Base-by-base conservation (phyloP, 2,113 vertebrate genomes). In the Oostethus manadensis region DNA sequence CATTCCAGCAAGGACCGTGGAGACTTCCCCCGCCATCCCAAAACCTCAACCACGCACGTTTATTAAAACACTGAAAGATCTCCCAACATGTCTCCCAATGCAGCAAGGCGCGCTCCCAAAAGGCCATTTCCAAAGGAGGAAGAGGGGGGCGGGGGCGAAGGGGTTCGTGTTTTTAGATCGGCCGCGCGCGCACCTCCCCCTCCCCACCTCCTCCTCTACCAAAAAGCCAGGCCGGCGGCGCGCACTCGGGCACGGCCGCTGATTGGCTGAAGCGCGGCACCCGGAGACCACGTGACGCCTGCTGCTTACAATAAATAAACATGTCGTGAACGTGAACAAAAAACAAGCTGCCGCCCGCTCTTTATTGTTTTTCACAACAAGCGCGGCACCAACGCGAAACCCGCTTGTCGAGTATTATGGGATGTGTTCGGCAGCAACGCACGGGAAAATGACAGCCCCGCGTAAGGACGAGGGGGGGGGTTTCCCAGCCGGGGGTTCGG, bases 281-380 rank as follows among this genome's bases (percentile, higher is more conserved):
- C 79, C 78, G 78, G 76, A 73, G 70, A 67, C 26, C 87, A 90
- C 81, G 89, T 89, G 85, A 91, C 84, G 26, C 51, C 70, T 70
- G 65, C 78, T 83, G 81, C 87, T 87, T 74, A 86, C 79, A 86
- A 89, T 89, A 90, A 90, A 90, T 86, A 90, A 89, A 90, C 86
- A 89, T 76, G 75, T 53, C 65, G 50, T 21, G 61, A 78, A 83
- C 51, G 68, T 40, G 56, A 56, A 57, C 6, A 42, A 43, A 46
- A 68, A 47, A 62, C 51, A 43, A 2, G 42, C 5, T n/a, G n/a
- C n/a, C n/a, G n/a, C n/a, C n/a, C n/a, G 29, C 29, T 7, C 26
- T 29, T 29, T 29, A 4, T 29, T 33, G 7, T 33, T 33, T 33
- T 33, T 6, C 29, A 23, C 65, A 11, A 10, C 11, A 38, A 33